Base-by-base conservation (phyloP, 1,140 invertebrate genomes). In the Drosophila sp. region DNA sequence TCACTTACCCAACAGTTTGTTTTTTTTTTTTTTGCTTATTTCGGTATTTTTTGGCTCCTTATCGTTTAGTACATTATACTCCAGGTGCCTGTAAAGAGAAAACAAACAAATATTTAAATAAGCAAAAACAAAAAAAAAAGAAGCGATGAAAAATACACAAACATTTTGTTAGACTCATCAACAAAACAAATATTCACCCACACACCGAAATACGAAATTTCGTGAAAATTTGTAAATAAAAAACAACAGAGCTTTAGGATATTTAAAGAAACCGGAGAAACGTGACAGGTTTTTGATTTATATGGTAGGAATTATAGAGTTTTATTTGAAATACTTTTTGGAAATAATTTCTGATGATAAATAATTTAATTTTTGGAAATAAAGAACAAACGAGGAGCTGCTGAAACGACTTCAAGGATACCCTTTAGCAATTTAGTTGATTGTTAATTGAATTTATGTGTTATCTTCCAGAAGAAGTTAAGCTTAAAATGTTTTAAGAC, bases 71-170 rank as follows among this genome's bases (percentile, higher is more conserved):
- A 41, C 70, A 64, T 69, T 69, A 54, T 64, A 54, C 35, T 55
- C 56, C 58, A 10, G 65, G 60, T 64, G 66, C 17, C 66, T 73
- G 66, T 35, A 73, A 73, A 69, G 65, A 69, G 41, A 72, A 60
- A 63, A n/a, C n/a, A 63, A n/a, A 64, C 17, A 17, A 33, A 73
- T 50, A 50, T 50, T 50, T 50, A 50, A 50, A 50, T 50, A 50
- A 50, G 44, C 44, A 27, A 50, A 47, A 25, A 7, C 6, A 23
- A 44, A 44, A 47, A 17, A 23, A 25, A 50, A 27, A 38, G 10
- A 11, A 38, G 10, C 17, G 17, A 17, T 17, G 17, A 25, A 27
- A 50, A 27, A 50, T 27, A 25, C 25, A 50, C 7, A 50, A 25
- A 50, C 23, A 27, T 50, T 50, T 50, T 50, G 44, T 50, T 27